These are phyloP conservation scores for Tortrix viridana DNA, from an alignment of 2,888 invertebrate species.

Conservation along the genomic window DNA sequence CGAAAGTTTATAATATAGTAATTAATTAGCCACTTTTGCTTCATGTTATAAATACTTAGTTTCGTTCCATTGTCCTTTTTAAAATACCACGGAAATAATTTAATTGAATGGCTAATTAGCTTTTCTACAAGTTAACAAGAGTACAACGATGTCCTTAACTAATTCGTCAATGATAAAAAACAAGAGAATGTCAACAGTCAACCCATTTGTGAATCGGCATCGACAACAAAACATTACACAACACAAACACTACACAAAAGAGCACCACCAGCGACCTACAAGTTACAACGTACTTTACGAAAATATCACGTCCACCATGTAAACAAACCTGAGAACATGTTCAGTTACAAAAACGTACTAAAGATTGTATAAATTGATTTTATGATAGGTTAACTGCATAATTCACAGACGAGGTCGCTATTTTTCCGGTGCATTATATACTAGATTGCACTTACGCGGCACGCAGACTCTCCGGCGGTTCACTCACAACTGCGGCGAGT, in stretches of 20 bases:
- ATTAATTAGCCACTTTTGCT: no score
- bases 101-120: no score
- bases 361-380: background rate
- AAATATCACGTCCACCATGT: constrained; percentile 10
- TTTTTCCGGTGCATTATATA: constrained; percentile 18
- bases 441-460: constrained; percentile 54
- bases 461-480: constrained; percentile 49
- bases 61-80: no score
- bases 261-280: constrained; percentile 2
- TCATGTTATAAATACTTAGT: no score
- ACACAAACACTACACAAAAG: constrained; percentile 8
- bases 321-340: constrained; percentile 1
- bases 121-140: no score
- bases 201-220: no score
- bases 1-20: no score
- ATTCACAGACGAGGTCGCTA: constrained; percentile 5
- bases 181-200: no score
- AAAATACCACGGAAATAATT: no score
- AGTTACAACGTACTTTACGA: background rate
- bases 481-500: constrained; percentile 48
- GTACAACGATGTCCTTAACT: no score
- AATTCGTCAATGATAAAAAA: no score
- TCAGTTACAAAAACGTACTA: no score
- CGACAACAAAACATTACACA: background rate
- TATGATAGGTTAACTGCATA: background rate